Conservation (phyloP, 92 coral and sea anemone genomes). For the Heteractis magnifica region DNA sequence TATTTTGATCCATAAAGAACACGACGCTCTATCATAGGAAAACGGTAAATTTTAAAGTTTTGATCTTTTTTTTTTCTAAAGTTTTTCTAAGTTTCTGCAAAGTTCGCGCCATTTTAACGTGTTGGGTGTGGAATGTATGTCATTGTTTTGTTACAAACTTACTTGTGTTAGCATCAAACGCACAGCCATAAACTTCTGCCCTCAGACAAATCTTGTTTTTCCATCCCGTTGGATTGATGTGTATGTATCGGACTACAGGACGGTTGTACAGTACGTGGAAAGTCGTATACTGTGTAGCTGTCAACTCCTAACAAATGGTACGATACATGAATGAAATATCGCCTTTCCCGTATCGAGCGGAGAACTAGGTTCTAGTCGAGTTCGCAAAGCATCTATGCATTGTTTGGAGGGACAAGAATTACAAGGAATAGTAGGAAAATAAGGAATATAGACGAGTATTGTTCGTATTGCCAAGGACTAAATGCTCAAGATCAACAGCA, state of each 20-base stretch:
- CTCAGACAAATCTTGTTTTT: constrained; percentile 43
- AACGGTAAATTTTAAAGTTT: no score
- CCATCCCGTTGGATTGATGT: constrained; percentile 64
- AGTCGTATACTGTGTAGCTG: not conserved
- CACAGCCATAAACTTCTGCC: constrained; percentile 56
- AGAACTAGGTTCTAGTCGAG: no score
- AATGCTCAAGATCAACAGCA: no score
- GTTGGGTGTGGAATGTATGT: not conserved
- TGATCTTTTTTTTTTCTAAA: not conserved
- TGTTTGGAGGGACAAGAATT: no score
- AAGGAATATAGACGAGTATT: not conserved
- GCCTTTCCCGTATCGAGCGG: no score
- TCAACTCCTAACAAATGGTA: constrained; percentile 9
- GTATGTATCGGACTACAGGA: constrained; percentile 52
- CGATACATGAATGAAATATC: not conserved
- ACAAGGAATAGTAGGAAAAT: no score
- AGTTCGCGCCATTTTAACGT: not conserved
- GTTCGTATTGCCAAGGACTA: not conserved
- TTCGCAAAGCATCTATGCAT: no score
- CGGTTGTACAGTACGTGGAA: constrained; percentile 32
- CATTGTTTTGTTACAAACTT: not conserved
- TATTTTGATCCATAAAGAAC: not conserved
- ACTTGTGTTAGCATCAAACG: constrained; percentile 33
- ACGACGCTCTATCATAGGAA: not conserved
- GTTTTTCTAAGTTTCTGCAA: not conserved